phyloP scores from a whole-genome alignment of 1,140 invertebrate species.

The Chironomus striatipennis region DNA sequence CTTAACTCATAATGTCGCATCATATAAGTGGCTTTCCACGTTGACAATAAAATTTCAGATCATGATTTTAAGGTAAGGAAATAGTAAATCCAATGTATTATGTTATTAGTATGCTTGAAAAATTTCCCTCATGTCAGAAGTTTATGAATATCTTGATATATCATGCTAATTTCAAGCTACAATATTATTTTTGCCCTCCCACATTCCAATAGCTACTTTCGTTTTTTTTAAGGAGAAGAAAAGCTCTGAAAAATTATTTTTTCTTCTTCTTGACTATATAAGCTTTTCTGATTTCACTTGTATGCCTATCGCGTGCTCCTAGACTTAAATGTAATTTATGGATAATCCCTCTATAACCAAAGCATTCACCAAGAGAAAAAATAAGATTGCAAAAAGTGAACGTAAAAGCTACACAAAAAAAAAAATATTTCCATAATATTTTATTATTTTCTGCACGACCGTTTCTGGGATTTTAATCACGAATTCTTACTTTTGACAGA shows the following conservation, averaged over 20 bases:
- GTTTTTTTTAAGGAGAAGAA: neutral
- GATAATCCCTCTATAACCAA: slow-evolving; percentile 12
- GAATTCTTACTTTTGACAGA: slow-evolving; percentile 21
- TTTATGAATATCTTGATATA: too few relatives aligned
- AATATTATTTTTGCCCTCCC: too few relatives aligned
- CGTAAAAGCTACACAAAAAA: too few relatives aligned
- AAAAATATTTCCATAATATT: slow-evolving; percentile 22
- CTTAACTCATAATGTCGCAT: slow-evolving; percentile 7
- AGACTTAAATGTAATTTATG: slow-evolving; percentile 9
- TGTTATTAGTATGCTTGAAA: neutral
- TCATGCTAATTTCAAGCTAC: too few relatives aligned
- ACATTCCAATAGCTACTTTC: too few relatives aligned
- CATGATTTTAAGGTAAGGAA: neutral
- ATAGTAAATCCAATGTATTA: too few relatives aligned
- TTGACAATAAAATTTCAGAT: neutral
- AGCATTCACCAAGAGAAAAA: too few relatives aligned
- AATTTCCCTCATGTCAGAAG: neutral
- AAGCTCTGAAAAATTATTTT: neutral
- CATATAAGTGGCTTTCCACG: neutral
- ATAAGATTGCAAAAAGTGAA: too few relatives aligned
- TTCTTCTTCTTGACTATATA: neutral
- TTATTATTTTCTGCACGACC: slow-evolving; percentile 21
- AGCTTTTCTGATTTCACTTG: too few relatives aligned
- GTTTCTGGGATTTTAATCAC: slow-evolving; percentile 24
- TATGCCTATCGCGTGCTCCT: neutral